phyloP scores from a whole-genome alignment of 2,888 invertebrate genomes.

The Volucella zonaria region DNA sequence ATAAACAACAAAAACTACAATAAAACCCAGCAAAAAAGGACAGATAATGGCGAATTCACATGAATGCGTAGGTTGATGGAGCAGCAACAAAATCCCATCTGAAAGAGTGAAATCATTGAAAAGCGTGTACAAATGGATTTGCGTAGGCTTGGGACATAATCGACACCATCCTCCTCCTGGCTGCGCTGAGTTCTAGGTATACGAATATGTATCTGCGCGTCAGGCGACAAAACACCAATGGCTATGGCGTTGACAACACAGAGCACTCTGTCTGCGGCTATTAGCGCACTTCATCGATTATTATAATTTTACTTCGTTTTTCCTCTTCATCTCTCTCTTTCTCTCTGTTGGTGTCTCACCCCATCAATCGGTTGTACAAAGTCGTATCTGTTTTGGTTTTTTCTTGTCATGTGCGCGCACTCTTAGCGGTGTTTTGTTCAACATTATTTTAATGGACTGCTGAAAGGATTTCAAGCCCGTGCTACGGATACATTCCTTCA shows the following conservation, averaged over 20 bases:
- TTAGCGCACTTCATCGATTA: constrained; percentile 74
- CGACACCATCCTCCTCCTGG: constrained; percentile 66
- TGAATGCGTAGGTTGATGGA: constrained; percentile 62
- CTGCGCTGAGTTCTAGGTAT: constrained; percentile 17
- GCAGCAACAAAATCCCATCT: constrained; percentile 36
- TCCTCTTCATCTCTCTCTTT: not conserved
- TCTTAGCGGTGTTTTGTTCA: constrained; percentile 33
- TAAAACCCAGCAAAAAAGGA: constrained; percentile 12
- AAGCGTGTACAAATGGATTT: constrained; percentile 72
- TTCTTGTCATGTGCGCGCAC: not conserved
- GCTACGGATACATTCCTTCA: constrained; percentile 20
- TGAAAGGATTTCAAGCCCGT: constrained; percentile 41
- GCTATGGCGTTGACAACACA: constrained; percentile 66
- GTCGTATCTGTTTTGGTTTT: not conserved
- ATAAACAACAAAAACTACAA: constrained; percentile 35
- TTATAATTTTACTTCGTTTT: constrained; percentile 54
- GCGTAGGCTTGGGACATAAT: constrained; percentile 73
- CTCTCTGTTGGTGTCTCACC: not conserved
- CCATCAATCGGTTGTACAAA: not conserved
- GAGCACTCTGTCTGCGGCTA: constrained; percentile 67
- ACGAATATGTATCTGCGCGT: constrained; percentile 28
- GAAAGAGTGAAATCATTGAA: constrained; percentile 64
- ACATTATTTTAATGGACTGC: constrained; percentile 63
- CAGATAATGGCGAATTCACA: constrained; percentile 64
- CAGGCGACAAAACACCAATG: constrained; percentile 52